Evolutionary conservation across 2,888 invertebrate genomes (phyloP), one percentile per base, ranked within the genome.

Genomic region (Diarsia mendica): DNA sequence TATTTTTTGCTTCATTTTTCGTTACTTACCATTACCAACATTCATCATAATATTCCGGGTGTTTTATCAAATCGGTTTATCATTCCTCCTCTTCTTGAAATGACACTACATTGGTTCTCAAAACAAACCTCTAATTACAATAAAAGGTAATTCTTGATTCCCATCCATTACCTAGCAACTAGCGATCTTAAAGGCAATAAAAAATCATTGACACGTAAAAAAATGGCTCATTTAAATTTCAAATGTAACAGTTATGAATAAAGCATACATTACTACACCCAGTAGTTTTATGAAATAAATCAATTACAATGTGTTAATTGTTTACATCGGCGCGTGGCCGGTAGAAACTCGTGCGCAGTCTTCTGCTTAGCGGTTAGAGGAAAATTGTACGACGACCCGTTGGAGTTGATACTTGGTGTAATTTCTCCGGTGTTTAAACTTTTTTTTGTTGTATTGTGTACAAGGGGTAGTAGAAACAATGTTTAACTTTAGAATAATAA

Each of bases 221-320:
- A 74, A 75, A 58, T 3, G 15, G 2, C 11, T 67, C 28, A 82
- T 75, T 69, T 72, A 44, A 75, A 80, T 72, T 74, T 55, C 15
- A 79, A 85, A 85, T 75, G 46, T n/a, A 53, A 79, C 81, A 70
- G 75, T 85, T 75, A 81, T 77, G 77, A 77, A 84, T 79, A 73
- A 78, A 79, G 48, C 48, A 61, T 67, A 63, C 39, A 61, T 67
- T 66, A 23, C n/a, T 13, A 67, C 67, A 70, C 67, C 53, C 68
- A 70, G 66, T 60, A 79, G 67, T 76, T 81, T 74, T 74, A 72
- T 75, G 76, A 81, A 84, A 82, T 86, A 87, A 85, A 87, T 87
- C 85, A 87, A 85, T 88, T 86, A 87, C 74, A 73, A 82, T 85
- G 85, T 87, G 88, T 78, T 87, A 87, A 88, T 87, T 87, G 88